Evolutionary conservation across 2,888 invertebrate genomes (phyloP), one percentile per base, ranked within the genome.

Genomic region (Standfussiana lucernea): DNA sequence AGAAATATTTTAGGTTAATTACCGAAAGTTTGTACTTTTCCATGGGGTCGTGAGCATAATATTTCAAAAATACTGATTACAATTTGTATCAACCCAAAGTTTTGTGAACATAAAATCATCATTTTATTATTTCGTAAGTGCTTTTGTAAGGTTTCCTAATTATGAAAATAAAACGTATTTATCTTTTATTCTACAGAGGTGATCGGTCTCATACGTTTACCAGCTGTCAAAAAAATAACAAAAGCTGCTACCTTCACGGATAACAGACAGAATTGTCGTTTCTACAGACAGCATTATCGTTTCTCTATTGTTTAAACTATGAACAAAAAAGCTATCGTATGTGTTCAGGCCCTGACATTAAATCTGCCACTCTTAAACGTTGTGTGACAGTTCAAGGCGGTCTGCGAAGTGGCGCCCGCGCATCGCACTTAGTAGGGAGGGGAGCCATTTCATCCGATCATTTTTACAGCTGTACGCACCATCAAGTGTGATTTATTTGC

Each of bases 381-480:
- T 89, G 82, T 91, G 84, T 91, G 95, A 95, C 95, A 94, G 93
- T 93, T 94, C 93, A 95, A 95, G 95, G 91, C 88, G 87, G 83
- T 80, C 78, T 73, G 76, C 53, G 65, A 45, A 77, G 88, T 89
- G 92, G 93, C 93, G 93, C 92, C 92, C 90, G 92, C 86, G 88
- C 87, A 86, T 83, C 88, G 77, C 86, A 85, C 75, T 85, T 80
- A 78, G 79, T 79, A 79, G 90, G 88, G 89, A 80, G 91, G 89
- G 90, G 91, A 89, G 89, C 89, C 85, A 91, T 93, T 91, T 93
- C 89, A 92, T 89, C 88, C 86, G 91, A 94, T 95, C 91, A 94
- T 94, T 95, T 95, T 95, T 94, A 95, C 95, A 95, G 95, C 95
- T 95, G 95, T 93, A 92, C 86, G 89, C 87, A 87, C 88, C 85